phyloP scores from a whole-genome alignment of 2,113 vertebrate species.

The Clarias magur region DNA sequence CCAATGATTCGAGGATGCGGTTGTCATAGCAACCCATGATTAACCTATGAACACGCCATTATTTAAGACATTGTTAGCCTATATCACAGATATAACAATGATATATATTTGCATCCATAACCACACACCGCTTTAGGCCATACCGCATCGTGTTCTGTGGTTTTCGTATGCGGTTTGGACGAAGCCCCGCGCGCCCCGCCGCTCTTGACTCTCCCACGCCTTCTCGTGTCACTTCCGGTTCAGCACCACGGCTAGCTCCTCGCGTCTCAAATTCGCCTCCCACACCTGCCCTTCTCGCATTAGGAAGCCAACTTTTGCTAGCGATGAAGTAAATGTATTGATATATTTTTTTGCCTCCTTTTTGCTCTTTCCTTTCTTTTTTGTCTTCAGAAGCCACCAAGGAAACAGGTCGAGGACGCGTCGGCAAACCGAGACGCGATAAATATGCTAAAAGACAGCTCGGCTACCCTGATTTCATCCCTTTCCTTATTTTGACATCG shows the following conservation, averaged over 20 bases:
- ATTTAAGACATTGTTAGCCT: neutral
- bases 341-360: constrained; percentile 56
- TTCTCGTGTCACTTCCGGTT: constrained; percentile 81
- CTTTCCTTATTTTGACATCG: constrained; percentile 72
- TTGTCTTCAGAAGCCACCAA: constrained; percentile 50
- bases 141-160: constrained; percentile 2
- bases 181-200: constrained; percentile 27
- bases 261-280: constrained; percentile 63
- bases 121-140: neutral
- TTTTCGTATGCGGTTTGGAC: constrained; percentile 5
- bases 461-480: constrained; percentile 68
- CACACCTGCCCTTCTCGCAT: constrained; percentile 52
- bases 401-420: constrained; percentile 50
- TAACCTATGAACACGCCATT: neutral
- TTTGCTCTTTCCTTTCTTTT: constrained; percentile 43
- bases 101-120: neutral
- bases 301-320: constrained; percentile 76
- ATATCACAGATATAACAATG: too few species aligned
- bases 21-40: constrained; percentile 44
- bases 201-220: constrained; percentile 78
- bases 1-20: constrained; percentile 8
- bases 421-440: constrained; percentile 68
- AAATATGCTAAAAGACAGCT: constrained; percentile 80
- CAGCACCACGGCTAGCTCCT: constrained; percentile 62
- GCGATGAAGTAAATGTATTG: constrained; percentile 55